Base-by-base conservation (phyloP, 2,113 vertebrate genomes). In the Saimiri boliviensis region DNA sequence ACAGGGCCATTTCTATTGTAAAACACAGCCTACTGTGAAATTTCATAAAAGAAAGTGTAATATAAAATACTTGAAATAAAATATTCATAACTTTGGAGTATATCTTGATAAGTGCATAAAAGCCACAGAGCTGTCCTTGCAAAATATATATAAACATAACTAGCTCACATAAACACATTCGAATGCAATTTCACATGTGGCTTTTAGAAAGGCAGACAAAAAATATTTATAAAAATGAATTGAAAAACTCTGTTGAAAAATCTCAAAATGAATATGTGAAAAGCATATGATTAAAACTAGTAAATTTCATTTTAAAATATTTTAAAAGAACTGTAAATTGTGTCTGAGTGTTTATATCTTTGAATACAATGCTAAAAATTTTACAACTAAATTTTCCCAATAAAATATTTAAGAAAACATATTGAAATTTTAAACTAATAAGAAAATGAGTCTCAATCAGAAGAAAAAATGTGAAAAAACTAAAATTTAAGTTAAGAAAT, bases 41-140 rank as follows among this genome's bases (percentile, higher is more conserved):
- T 76, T 88, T 88, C 70, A 10, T 19, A 19, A 9, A 5, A 32
- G 35, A 89, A 92, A 56, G 23, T 37, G 23, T 27, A 77, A 25
- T 79, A 74, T 49, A 73, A 80, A 77, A 77, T 77, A 91, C 70
- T 97, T 96, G 52, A 93, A 91, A 83, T 84, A 80, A 93, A 94
- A 91, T 88, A 88, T 68, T 84, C 45, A 93, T 85, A 37, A 14
- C 27, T 54, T 56, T 81, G n/a, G 30, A 37, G 45, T 88, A 85
- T 70, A 25, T 17, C 80, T 91, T 86, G 16, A 21, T 45, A 82
- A 73, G 52, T 40, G 17, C 7, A 16, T 63, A 37, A 82, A 76
- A 93, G 11, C 8, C 45, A 73, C 8, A 32, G 30, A 40, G 3
- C 2, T 13, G 9, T 58, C 49, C 11, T n/a, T 40, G 27, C 30